Conservation (phyloP, 2,113 vertebrate genomes). For the Gymnocephalus cernua region DNA sequence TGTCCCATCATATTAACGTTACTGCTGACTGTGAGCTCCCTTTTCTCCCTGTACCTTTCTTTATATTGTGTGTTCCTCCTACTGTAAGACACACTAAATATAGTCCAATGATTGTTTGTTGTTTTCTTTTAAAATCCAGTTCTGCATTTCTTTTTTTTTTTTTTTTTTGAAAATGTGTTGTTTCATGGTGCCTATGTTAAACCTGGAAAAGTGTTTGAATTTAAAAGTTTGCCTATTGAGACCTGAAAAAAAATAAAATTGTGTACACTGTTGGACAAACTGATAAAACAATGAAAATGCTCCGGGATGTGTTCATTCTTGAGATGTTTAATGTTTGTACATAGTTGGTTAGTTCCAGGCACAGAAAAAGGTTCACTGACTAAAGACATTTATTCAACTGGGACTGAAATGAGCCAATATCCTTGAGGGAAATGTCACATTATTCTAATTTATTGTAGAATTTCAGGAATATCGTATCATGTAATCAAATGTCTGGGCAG, state of each 20-base stretch:
- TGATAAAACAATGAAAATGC: background rate
- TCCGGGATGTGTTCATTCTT: background rate
- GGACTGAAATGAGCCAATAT: background rate
- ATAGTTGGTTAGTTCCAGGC: background rate
- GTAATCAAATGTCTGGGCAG: background rate
- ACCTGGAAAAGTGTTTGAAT: slow-evolving; percentile 40
- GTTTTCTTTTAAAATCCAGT: slow-evolving; percentile 37
- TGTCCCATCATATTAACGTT: slow-evolving; percentile 22
- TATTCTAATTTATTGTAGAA: background rate
- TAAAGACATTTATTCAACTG: background rate
- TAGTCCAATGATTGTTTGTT: slow-evolving; percentile 61
- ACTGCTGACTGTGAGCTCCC: slow-evolving; percentile 35
- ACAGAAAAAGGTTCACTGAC: no score
- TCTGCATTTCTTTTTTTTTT: slow-evolving; percentile 17
- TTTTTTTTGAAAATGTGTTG: slow-evolving; percentile 35
- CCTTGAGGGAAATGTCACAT: background rate
- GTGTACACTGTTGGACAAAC: slow-evolving; percentile 29
- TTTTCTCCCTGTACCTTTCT: slow-evolving; percentile 10
- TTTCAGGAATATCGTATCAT: background rate
- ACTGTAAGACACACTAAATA: slow-evolving; percentile 69
- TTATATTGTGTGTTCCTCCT: slow-evolving; percentile 25
- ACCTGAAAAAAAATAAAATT: slow-evolving; percentile 55
- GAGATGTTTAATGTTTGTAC: background rate
- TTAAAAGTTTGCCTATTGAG: slow-evolving; percentile 23
- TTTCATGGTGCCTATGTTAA: slow-evolving; percentile 40